Evolutionary conservation across 1,140 invertebrate genomes (phyloP).

Genomic region (Gryon sp.): DNA sequence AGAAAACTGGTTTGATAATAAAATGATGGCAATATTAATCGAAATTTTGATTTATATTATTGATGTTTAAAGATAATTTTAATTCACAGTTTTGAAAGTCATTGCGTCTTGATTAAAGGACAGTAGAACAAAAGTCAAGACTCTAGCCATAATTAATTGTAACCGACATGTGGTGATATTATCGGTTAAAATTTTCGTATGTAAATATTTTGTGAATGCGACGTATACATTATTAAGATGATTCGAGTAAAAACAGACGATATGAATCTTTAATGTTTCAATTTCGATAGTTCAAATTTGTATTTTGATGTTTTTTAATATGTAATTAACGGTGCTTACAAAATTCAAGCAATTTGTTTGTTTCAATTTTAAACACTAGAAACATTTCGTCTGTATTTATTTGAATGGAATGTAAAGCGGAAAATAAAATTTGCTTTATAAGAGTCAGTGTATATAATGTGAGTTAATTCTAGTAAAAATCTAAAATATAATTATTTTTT

Average conservation of each 20-base stretch:
- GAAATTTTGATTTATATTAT: constrained; percentile 8
- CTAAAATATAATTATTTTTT: background rate
- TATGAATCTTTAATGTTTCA: background rate
- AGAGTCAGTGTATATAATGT: constrained; percentile 55
- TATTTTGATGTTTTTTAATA: background rate
- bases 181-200: constrained; percentile 57
- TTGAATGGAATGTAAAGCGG: constrained; percentile 16
- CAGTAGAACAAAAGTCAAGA: constrained; percentile 61
- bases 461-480: constrained; percentile 13
- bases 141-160: constrained; percentile 67
- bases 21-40: constrained; percentile 17
- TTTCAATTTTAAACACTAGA: too few species aligned
- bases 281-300: background rate
- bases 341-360: background rate
- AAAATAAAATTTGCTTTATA: constrained; percentile 8
- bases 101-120: constrained; percentile 62
- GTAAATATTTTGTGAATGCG: constrained; percentile 47
- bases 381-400: constrained; percentile 19
- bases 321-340: background rate
- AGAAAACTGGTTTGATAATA: too few species aligned
- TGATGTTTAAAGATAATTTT: background rate
- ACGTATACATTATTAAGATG: constrained; percentile 2
- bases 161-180: constrained; percentile 63
- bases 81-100: constrained; percentile 32
- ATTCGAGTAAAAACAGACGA: constrained; percentile 49